Conservation (phyloP, 2,113 vertebrate genomes). For the Sylvicapra grimmia region DNA sequence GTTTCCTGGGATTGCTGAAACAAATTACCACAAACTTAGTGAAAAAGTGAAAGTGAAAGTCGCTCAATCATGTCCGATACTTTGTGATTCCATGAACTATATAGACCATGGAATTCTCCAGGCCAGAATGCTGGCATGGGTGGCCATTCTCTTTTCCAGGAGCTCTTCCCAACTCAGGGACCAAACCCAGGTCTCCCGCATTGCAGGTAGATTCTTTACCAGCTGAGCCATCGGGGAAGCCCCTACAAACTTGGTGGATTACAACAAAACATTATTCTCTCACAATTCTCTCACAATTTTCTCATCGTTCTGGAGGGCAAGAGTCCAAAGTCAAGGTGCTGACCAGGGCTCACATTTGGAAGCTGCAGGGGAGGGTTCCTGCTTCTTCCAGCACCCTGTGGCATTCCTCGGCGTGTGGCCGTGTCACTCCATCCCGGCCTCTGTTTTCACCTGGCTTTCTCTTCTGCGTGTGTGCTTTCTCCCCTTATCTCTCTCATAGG, state of each 20-base stretch:
- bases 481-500: background rate
- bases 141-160: background rate
- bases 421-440: rapidly evolving
- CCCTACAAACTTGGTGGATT: background rate
- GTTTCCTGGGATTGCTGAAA: background rate
- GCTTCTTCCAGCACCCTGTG: background rate
- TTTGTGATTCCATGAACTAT: background rate
- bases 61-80: rapidly evolving
- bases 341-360: background rate
- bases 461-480: background rate
- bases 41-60: background rate
- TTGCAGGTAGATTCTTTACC: background rate
- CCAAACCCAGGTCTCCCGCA: background rate
- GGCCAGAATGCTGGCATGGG: background rate
- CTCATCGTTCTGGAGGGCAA: background rate
- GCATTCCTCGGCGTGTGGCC: background rate
- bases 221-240: rapidly evolving
- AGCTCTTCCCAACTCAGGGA: background rate
- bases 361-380: rapidly evolving
- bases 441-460: rapidly evolving
- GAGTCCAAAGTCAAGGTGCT: no score
- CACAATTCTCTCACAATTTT: rapidly evolving
- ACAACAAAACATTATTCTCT: background rate
- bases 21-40: background rate
- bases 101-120: background rate